Evolutionary conservation across 2,797 vertebrate species (phyloP).

Genomic region (Leuciscus waleckii): DNA sequence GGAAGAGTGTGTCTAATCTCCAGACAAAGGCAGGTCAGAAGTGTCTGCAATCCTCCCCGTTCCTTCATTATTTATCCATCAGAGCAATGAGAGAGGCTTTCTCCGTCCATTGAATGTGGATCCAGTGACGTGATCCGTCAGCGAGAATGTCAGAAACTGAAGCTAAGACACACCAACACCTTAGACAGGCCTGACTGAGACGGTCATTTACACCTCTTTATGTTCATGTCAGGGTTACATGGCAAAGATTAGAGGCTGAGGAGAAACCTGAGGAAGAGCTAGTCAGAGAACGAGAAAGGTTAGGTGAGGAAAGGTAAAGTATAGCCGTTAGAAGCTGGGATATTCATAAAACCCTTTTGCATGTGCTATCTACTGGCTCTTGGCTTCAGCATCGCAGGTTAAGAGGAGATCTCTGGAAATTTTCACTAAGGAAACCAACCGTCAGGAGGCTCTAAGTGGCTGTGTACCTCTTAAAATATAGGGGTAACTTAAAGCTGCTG

Average conservation of each 20-base stretch:
- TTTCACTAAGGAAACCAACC: constrained; percentile 71
- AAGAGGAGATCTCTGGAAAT: constrained; percentile 66
- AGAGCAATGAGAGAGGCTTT: constrained; percentile 64
- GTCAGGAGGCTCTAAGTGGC: constrained; percentile 68
- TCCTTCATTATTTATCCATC: constrained; percentile 75
- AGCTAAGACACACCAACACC: constrained; percentile 46
- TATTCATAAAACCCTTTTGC: constrained; percentile 22
- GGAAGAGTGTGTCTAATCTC: constrained; percentile 41
- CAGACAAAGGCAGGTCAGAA: constrained; percentile 57
- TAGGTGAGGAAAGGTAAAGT: background rate
- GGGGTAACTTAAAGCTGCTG: constrained; percentile 18
- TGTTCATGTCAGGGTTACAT: constrained; percentile 48
- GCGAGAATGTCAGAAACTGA: constrained; percentile 44
- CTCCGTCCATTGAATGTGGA: constrained; percentile 35
- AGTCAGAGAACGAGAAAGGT: constrained; percentile 10
- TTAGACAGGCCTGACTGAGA: constrained; percentile 33
- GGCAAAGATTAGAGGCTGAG: constrained; percentile 41
- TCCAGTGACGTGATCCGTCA: constrained; percentile 45
- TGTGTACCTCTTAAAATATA: constrained; percentile 56
- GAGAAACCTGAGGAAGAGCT: constrained; percentile 38
- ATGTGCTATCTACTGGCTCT: constrained; percentile 2
- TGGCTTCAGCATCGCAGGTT: constrained; percentile 59
- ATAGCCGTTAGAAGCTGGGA: background rate
- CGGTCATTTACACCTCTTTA: constrained; percentile 50
- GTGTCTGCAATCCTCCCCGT: constrained; percentile 64